These are phyloP conservation scores for Phaethon lepturus DNA, from an alignment of 2,113 vertebrate species.

Conservation along the genomic window DNA sequence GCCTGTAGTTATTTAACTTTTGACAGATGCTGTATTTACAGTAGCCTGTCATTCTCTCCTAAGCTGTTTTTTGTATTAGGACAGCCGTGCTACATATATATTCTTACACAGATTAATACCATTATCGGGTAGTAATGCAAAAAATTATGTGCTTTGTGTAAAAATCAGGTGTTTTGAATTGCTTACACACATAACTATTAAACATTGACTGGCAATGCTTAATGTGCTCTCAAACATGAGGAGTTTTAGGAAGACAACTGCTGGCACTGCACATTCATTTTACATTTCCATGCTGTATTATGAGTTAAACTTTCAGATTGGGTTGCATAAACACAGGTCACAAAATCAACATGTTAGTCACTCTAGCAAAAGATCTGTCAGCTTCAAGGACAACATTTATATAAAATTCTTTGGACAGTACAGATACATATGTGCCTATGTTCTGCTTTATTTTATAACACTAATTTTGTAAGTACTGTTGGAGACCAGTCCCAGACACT, in stretches of 20 bases:
- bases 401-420: neutral
- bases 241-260: neutral
- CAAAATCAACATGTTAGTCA: neutral
- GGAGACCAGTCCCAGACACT: neutral
- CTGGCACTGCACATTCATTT: slow-evolving; percentile 40
- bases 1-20: slow-evolving; percentile 8
- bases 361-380: neutral
- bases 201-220: neutral
- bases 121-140: neutral
- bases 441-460: neutral
- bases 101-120: neutral
- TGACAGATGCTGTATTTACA: slow-evolving; percentile 9
- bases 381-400: neutral
- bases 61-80: neutral
- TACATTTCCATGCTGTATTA: slow-evolving; percentile 5
- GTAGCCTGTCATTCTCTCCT: neutral
- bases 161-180: neutral
- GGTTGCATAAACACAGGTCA: slow-evolving; percentile 16
- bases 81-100: neutral
- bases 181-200: neutral
- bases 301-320: slow-evolving; percentile 3
- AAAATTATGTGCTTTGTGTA: neutral
- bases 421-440: neutral
- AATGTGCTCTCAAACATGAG: neutral
- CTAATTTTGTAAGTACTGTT: neutral